Base-by-base conservation (phyloP, 2,113 vertebrate species). In the Gambusia affinis region DNA sequence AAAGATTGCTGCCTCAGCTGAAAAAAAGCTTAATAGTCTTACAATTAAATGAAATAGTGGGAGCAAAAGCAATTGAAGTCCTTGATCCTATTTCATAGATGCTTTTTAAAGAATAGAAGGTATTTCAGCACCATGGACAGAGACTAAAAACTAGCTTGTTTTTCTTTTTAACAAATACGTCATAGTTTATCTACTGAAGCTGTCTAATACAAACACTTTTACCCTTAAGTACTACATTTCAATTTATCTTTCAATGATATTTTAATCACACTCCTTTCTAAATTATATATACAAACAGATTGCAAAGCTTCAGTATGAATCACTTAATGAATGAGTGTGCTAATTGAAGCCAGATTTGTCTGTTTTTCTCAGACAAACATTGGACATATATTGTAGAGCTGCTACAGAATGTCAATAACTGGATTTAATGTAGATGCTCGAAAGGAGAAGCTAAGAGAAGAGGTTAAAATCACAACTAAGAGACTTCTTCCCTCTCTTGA, bases 51-150 rank as follows among this genome's bases (percentile, higher is more conserved):
- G 10, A 27, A 67, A 30, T 3, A 12, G 28, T 51, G 8, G 51
- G 29, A 12, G 15, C 29, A 67, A 12, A 24, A 37, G 19, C 30
- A 24, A 10, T 61, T 61, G 12, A 61, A 15, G 12, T 15, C 22
- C 1, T 62, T 62, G 12, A 24, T 12, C 22, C 10, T 12, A 37
- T 64, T 65, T 44, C 11, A 15, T 15, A 42, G 27, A 47, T 28
- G 37, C 22, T 24, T 8, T 57, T 57, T 17, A n/a, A 57, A 57
- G 22, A 8, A 57, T 11, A 42, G 4, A 28, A 0, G 14, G 17
- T 19, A 30, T 80, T 90, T 91, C 90, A 92, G 91, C 47, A 92
- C 91, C 88, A 86, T 10, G 87, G 91, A 91, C 80, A 92, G 88
- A 76, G 82, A 63, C 73, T 31, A 7, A 22, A 42, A 12, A 0